Conservation (phyloP, 2,888 invertebrate genomes). For the Drosophila kokeensis region DNA sequence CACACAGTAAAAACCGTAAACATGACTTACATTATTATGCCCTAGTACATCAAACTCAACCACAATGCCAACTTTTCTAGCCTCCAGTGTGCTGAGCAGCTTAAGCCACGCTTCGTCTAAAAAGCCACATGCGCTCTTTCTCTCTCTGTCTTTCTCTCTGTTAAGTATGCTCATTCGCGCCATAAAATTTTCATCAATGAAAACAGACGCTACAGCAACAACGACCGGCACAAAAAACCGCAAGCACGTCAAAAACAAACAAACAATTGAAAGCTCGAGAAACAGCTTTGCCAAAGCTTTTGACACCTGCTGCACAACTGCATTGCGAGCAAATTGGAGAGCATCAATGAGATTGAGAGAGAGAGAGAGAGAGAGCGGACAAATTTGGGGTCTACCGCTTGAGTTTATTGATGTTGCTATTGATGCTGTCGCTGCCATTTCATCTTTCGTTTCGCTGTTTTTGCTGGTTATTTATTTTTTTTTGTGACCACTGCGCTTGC, state of each 20-base stretch:
- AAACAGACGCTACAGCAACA: constrained; percentile 59
- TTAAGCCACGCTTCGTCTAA: constrained; percentile 5
- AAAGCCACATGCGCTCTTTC: constrained; percentile 7
- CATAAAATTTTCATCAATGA: constrained; percentile 73
- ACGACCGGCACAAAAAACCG: constrained; percentile 70
- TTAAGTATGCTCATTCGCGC: constrained; percentile 26
- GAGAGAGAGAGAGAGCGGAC: constrained; percentile 32
- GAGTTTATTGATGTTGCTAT: constrained; percentile 22
- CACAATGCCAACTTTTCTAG: constrained; percentile 14
- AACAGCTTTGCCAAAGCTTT: constrained; percentile 50
- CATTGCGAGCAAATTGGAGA: constrained; percentile 27
- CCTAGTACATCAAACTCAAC: neutral
- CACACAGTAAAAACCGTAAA: neutral
- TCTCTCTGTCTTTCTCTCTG: constrained; percentile 7
- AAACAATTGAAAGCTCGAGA: constrained; percentile 60
- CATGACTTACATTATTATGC: neutral
- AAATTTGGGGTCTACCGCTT: constrained; percentile 51
- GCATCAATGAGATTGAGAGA: constrained; percentile 10
- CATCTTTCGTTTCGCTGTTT: constrained; percentile 33
- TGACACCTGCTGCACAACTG: constrained; percentile 64
- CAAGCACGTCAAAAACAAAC: constrained; percentile 56
- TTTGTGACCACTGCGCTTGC: constrained; percentile 36
- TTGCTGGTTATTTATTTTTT: constrained; percentile 16
- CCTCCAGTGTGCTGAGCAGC: constrained; percentile 35
- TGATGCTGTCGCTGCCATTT: constrained; percentile 41